These are phyloP conservation scores for Chiloscyllium punctatum DNA, from an alignment of 2,797 vertebrate species.

Conservation along the genomic window DNA sequence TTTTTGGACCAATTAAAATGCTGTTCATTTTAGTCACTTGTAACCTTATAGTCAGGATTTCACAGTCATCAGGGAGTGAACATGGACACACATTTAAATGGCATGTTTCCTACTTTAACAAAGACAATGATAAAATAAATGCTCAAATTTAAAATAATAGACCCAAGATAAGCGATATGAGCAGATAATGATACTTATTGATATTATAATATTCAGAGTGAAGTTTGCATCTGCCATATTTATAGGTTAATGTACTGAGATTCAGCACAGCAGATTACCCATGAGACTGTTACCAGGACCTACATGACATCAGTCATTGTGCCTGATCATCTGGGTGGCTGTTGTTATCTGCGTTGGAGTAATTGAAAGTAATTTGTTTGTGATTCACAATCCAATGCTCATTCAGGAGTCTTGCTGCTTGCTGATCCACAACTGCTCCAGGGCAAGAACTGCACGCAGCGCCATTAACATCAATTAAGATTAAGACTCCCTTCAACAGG, in stretches of 20 bases:
- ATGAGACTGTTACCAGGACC: background rate
- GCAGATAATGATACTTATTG: background rate
- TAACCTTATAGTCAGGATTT: background rate
- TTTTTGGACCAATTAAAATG: background rate
- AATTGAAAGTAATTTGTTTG: constrained; percentile 59
- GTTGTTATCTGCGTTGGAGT: constrained; percentile 53
- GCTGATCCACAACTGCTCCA: constrained; percentile 51
- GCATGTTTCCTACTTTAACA: background rate
- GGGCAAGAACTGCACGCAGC: constrained; percentile 40
- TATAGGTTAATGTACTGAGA: background rate
- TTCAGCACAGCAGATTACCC: background rate
- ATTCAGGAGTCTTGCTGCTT: constrained; percentile 53
- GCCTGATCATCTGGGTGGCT: constrained; percentile 39
- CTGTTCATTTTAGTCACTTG: background rate
- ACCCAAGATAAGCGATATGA: background rate
- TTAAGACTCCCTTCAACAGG: constrained; percentile 55
- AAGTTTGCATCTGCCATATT: background rate
- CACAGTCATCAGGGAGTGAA: background rate
- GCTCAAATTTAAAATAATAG: background rate
- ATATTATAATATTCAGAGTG: background rate
- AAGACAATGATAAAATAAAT: background rate
- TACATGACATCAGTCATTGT: constrained; percentile 10
- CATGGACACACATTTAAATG: background rate
- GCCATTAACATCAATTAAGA: constrained; percentile 61
- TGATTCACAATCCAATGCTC: constrained; percentile 54